These are phyloP conservation scores for Ianthella basta DNA, from an alignment of 37 sponge, comb jelly and placozoan species.

Conservation along the genomic window DNA sequence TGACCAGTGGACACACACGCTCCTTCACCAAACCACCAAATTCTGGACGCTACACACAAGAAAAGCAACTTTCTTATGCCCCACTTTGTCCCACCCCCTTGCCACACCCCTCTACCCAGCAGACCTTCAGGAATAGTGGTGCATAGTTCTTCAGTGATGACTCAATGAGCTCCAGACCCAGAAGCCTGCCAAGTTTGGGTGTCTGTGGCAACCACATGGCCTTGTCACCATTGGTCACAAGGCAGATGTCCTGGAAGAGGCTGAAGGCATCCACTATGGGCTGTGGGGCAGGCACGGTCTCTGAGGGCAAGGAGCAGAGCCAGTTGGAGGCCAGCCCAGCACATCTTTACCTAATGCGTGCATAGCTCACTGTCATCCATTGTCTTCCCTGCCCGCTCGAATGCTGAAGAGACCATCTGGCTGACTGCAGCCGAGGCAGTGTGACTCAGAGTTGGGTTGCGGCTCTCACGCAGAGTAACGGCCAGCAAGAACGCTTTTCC, in stretches of 20 bases:
- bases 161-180: conserved; percentile 94
- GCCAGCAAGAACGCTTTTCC: conserved; percentile 73
- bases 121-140: too few species aligned
- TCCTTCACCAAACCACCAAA: conserved; percentile 88
- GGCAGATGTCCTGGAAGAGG: conserved; percentile 82
- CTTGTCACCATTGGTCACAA: conserved; percentile 91
- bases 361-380: conserved; percentile 19
- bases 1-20: conserved; percentile 90
- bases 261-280: conserved; percentile 12
- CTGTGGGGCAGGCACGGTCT: not conserved
- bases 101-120: too few species aligned
- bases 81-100: not conserved
- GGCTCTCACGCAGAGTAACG: not conserved
- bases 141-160: conserved; percentile 61
- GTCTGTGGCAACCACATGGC: conserved; percentile 79
- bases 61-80: conserved; percentile 4
- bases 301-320: too few species aligned
- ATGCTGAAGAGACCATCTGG: conserved; percentile 80
- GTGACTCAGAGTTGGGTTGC: conserved; percentile 66
- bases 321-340: too few species aligned
- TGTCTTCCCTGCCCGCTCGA: conserved; percentile 62
- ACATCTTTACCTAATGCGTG: too few species aligned
- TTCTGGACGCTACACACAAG: conserved; percentile 46
- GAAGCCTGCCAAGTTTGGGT: conserved; percentile 58
- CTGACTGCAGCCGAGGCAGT: conserved; percentile 86